Percentiles rank a stretch among this genome's conserved stretches.
phyloP scores from a whole-genome alignment of 2,797 vertebrate genomes.

The Trichosurus vulpecula region DNA sequence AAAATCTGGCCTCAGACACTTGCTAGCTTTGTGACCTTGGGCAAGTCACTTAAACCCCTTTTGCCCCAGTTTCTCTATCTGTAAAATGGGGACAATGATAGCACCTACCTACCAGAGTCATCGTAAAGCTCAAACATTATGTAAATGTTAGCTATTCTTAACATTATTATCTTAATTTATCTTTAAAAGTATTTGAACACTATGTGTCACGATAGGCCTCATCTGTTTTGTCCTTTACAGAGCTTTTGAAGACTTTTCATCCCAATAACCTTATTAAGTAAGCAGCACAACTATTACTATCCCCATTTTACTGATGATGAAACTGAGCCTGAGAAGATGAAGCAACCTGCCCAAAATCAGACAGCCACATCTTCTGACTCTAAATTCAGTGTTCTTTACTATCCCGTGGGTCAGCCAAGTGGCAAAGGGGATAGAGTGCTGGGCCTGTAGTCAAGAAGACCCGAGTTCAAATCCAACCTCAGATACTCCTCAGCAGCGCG shows the following conservation, averaged over 20 bases:
- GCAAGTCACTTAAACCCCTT: neutral
- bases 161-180: neutral
- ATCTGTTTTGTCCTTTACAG: neutral
- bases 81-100: neutral
- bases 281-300: neutral
- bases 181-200: neutral
- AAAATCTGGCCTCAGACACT: accelerated
- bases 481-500: neutral
- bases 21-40: neutral
- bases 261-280: neutral
- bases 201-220: neutral
- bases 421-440: neutral
- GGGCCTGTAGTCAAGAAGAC: neutral
- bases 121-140: neutral
- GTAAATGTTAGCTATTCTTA: neutral
- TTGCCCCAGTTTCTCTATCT: neutral
- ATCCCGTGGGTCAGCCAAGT: neutral
- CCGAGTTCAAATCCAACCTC: neutral
- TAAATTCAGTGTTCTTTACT: neutral
- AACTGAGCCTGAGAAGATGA: neutral
- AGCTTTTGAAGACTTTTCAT: neutral
- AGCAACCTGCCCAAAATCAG: neutral
- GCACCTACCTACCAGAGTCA: neutral
- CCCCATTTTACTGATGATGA: neutral
- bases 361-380: neutral